Evolutionary conservation across 2,113 vertebrate species (phyloP), one percentile per base, ranked within the genome.

Genomic region (Rhipidura dahli): DNA sequence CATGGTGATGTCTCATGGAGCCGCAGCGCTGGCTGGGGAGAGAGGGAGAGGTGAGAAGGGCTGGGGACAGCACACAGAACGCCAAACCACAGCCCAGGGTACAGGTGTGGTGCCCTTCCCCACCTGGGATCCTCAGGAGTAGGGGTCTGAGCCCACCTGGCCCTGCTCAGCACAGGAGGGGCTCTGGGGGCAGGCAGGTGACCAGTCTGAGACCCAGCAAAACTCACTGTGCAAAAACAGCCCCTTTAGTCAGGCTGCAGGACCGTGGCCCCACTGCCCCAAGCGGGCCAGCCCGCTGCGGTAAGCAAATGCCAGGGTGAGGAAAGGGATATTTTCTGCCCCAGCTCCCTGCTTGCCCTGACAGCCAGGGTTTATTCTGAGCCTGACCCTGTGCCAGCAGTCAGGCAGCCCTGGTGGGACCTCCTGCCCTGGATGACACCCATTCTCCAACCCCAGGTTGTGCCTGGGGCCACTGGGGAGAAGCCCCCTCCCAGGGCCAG

Each of bases 1-100:
- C 99, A 99, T 99, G 98, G 94, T 82, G 96, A 93, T 77, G 96
- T 97, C 92, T 98, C 98, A 98, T 98, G 98, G 97, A 97, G 97
- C 97, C 37, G 97, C 97, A 86, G 84, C 92, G 87, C 95, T 97
- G 95, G 95, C 96, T 96, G 93, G 77, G 97, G 91, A 97, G 91
- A 96, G 93, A 96, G 71, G 88, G 64, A 93, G 66, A 95, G 86
- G 93, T 97, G 96, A 88, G 93, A 75, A 0, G 13, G 39, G 26
- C 77, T 2, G 7, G 59, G 73, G 30, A 57, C 7, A 21, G 83
- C 83, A 53, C 8, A 1, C 2, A 5, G 27, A 49, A 59, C 0
- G 6, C 71, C 15, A 54, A 72, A 61, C 37, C 22, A 26, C 0
- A 2, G 68, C 59, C 49, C 40, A 3, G 20, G 4, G 54, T 4